phyloP scores from a whole-genome alignment of 1,140 invertebrate genomes.

The Atta cephalotes region DNA sequence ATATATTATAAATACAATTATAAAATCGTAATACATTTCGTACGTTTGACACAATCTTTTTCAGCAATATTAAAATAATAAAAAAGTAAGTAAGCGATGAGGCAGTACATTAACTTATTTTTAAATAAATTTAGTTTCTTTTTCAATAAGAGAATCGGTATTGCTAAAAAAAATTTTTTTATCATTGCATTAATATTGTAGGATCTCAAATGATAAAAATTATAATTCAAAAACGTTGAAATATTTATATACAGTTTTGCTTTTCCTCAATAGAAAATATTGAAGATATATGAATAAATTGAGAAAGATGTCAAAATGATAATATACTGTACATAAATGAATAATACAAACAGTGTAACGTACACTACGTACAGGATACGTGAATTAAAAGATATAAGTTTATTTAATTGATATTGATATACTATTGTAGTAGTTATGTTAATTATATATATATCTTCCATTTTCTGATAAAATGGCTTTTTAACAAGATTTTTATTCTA shows the following conservation, averaged over 20 bases:
- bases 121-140: neutral
- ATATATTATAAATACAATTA: conserved; percentile 28
- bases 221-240: conserved; percentile 39
- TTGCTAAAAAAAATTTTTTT: conserved; percentile 53
- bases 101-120: neutral
- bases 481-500: conserved; percentile 11
- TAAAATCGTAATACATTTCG: neutral
- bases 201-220: conserved; percentile 58
- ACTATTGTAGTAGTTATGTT: neutral
- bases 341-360: neutral
- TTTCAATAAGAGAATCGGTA: conserved; percentile 29
- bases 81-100: conserved; percentile 19
- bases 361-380: neutral
- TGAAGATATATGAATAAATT: conserved; percentile 53
- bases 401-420: neutral
- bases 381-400: conserved; percentile 31
- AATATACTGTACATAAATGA: conserved; percentile 45
- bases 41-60: neutral
- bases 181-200: conserved; percentile 37
- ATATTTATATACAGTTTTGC: conserved; percentile 18
- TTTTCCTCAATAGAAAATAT: conserved; percentile 58
- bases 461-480: neutral
- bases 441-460: neutral
- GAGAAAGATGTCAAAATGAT: conserved; percentile 17
- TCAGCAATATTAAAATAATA: conserved; percentile 16